phyloP scores from a whole-genome alignment of 2,888 invertebrate genomes.

The Tipula unca region DNA sequence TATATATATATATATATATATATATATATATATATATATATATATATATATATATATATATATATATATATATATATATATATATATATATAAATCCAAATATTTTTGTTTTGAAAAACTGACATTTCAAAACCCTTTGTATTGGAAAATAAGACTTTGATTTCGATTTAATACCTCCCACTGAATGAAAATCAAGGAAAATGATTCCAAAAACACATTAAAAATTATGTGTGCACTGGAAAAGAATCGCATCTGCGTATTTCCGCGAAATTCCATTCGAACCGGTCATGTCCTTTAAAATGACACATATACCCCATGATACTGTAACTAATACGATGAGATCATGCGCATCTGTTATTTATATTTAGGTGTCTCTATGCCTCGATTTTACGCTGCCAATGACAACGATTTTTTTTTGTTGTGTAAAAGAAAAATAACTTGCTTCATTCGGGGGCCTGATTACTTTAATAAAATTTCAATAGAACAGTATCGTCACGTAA shows the following conservation, averaged over 20 bases:
- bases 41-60: conserved; percentile 14
- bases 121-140: neutral
- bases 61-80: neutral
- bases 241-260: neutral
- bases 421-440: too few relatives aligned
- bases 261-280: neutral
- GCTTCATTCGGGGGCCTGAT: too few relatives aligned
- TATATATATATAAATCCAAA: neutral
- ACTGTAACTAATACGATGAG: too few relatives aligned
- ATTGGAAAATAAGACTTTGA: neutral
- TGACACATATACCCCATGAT: neutral
- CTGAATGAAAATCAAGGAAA: neutral
- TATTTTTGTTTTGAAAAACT: neutral
- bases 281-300: neutral
- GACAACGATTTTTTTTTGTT: too few relatives aligned
- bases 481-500: too few relatives aligned
- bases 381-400: too few relatives aligned
- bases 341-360: too few relatives aligned
- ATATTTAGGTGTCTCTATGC: too few relatives aligned
- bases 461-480: too few relatives aligned
- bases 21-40: conserved; percentile 3
- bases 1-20: neutral
- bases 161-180: neutral
- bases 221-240: neutral
- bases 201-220: neutral